Evolutionary conservation across 2,797 vertebrate species (phyloP).

Genomic region (Odontamblyopus rebecca): DNA sequence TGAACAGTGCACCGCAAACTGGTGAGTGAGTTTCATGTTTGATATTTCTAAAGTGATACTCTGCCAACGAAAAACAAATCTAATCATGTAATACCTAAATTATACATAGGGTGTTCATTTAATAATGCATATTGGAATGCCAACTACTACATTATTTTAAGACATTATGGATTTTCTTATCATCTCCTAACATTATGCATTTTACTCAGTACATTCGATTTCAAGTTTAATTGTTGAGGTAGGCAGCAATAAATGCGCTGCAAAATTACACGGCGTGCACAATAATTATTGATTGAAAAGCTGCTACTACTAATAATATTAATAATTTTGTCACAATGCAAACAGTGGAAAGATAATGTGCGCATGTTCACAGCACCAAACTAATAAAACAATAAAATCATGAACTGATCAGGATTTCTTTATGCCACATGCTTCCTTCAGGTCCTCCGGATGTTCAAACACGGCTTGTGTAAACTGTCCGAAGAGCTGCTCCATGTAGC

Average conservation of each 20-base stretch:
- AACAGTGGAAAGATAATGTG: background rate
- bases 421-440: conserved; percentile 65
- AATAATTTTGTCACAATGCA: background rate
- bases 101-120: background rate
- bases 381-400: background rate
- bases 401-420: conserved; percentile 31
- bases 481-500: conserved; percentile 81
- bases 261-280: background rate
- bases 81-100: background rate
- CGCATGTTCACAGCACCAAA: background rate
- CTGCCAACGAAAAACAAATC: background rate
- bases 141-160: background rate
- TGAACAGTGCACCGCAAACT: background rate
- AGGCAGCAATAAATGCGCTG: no score
- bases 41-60: background rate
- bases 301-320: background rate
- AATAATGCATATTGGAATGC: background rate
- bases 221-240: background rate
- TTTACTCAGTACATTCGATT: background rate
- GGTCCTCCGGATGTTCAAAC: conserved; percentile 73
- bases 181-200: background rate
- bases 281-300: background rate
- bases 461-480: conserved; percentile 76
- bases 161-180: background rate
- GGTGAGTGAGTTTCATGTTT: background rate